Percentiles rank a stretch among this genome's conserved stretches.
These are phyloP conservation scores for Syngnathus floridae DNA, from an alignment of 2,113 vertebrate genomes.

Conservation along the genomic window DNA sequence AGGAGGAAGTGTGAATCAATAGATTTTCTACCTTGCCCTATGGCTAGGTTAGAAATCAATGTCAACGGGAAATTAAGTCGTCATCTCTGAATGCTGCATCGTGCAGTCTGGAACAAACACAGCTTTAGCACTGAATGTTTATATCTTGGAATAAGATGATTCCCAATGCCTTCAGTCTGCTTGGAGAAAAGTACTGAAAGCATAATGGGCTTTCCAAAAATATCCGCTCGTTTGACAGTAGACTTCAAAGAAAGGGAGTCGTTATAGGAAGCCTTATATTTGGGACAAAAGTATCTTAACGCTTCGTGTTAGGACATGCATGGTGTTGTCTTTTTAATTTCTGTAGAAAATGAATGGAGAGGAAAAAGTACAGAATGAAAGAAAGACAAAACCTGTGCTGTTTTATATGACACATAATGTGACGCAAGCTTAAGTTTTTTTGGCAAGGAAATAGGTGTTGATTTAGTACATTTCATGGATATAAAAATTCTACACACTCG, in stretches of 20 bases:
- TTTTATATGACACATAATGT: neutral
- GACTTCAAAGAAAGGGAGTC: slow-evolving; percentile 9
- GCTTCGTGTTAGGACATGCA: neutral
- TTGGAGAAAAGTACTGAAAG: slow-evolving; percentile 16
- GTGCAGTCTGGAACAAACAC: slow-evolving; percentile 41
- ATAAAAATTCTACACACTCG: neutral
- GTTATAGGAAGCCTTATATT: slow-evolving; percentile 11
- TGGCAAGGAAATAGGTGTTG: neutral
- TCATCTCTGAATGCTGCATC: slow-evolving; percentile 61
- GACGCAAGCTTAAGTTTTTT: neutral
- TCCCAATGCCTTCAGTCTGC: slow-evolving; percentile 17
- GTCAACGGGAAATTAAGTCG: slow-evolving; percentile 57
- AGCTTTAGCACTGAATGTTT: slow-evolving; percentile 19
- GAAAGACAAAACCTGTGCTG: neutral
- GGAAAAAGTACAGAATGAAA: neutral
- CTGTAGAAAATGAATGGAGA: neutral
- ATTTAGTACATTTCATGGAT: neutral
- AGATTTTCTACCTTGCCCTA: slow-evolving; percentile 46
- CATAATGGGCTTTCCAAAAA: slow-evolving; percentile 20
- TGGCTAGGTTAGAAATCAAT: slow-evolving; percentile 57
- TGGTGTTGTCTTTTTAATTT: neutral
- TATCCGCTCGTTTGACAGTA: slow-evolving; percentile 23
- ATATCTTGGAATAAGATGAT: slow-evolving; percentile 40
- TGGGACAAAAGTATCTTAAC: slow-evolving; percentile 10
- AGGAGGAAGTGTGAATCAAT: slow-evolving; percentile 51